These are phyloP conservation scores for Herminia tarsipennalis DNA, from an alignment of 2,888 invertebrate species.

Conservation along the genomic window DNA sequence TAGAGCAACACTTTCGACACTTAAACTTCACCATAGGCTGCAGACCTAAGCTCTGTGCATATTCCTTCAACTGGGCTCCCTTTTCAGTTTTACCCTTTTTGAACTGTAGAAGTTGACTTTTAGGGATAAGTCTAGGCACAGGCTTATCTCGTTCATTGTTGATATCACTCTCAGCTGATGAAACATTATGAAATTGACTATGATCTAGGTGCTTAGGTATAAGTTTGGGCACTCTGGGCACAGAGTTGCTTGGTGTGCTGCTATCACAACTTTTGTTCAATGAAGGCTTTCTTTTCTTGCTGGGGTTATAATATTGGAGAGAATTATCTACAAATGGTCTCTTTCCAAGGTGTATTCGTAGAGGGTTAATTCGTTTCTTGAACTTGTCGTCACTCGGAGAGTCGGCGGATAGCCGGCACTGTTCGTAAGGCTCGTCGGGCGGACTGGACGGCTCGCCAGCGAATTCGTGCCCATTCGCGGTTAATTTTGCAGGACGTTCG, in stretches of 20 bases:
- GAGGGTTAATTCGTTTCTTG: slow-evolving; percentile 76
- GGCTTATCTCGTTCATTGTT: slow-evolving; percentile 77
- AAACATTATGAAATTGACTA: slow-evolving; percentile 69
- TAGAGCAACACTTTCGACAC: slow-evolving; percentile 90
- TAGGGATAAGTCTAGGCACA: slow-evolving; percentile 78
- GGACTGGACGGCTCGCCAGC: slow-evolving; percentile 59
- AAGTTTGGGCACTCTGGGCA: slow-evolving; percentile 72
- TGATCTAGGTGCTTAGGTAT: slow-evolving; percentile 70
- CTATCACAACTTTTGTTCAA: slow-evolving; percentile 65
- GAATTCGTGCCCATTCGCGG: slow-evolving; percentile 75
- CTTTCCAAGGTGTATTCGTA: slow-evolving; percentile 79
- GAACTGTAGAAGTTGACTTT: slow-evolving; percentile 76
- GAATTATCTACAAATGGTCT: slow-evolving; percentile 81
- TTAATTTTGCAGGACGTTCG: slow-evolving; percentile 70
- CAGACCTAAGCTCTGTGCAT: slow-evolving; percentile 90
- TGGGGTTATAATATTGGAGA: slow-evolving; percentile 63
- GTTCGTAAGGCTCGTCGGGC: slow-evolving; percentile 51
- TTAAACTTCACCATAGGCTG: slow-evolving; percentile 90
- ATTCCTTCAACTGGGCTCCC: slow-evolving; percentile 82
- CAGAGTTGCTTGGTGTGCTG: slow-evolving; percentile 50
- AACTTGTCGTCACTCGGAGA: slow-evolving; percentile 64
- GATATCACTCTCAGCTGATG: slow-evolving; percentile 55
- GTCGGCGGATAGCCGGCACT: slow-evolving; percentile 57
- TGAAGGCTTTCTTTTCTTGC: slow-evolving; percentile 70
- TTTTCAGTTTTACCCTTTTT: slow-evolving; percentile 79